Evolutionary conservation across 2,113 vertebrate genomes (phyloP).

Genomic region (Strix uralensis): DNA sequence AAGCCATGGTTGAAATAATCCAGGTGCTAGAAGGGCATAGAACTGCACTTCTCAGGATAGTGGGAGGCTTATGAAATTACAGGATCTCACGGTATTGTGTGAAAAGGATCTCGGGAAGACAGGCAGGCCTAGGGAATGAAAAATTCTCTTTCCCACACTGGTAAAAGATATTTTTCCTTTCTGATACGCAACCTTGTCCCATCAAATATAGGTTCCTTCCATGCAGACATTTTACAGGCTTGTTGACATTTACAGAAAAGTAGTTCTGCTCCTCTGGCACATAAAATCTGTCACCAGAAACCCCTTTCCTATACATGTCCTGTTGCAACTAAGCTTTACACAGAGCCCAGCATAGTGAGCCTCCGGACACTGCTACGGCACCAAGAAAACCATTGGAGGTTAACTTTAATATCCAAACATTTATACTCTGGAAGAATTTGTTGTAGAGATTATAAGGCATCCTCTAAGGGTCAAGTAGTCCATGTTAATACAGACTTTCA

Average conservation of each 20-base stretch:
- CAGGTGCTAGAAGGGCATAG: background rate
- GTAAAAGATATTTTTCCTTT: background rate
- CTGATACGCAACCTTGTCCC: background rate
- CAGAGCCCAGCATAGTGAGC: background rate
- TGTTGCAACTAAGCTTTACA: background rate
- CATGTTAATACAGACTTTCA: background rate
- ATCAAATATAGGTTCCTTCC: background rate
- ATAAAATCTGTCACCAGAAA: background rate
- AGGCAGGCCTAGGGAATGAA: background rate
- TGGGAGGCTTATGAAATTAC: background rate
- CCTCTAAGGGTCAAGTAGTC: background rate
- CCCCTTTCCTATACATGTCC: background rate
- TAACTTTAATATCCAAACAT: background rate
- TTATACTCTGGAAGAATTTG: background rate
- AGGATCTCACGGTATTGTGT: background rate
- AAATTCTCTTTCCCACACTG: background rate
- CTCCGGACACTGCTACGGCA: background rate
- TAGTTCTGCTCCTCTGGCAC: background rate
- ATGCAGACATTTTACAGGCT: background rate
- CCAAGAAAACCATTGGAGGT: background rate
- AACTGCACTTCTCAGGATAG: background rate
- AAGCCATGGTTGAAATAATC: background rate
- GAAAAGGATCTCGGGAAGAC: background rate
- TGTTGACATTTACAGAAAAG: background rate
- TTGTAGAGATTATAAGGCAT: conserved; percentile 33